These are phyloP conservation scores for Mnemiopsis leidyi DNA, from an alignment of 37 sponge, comb jelly and placozoan species.

Conservation along the genomic window DNA sequence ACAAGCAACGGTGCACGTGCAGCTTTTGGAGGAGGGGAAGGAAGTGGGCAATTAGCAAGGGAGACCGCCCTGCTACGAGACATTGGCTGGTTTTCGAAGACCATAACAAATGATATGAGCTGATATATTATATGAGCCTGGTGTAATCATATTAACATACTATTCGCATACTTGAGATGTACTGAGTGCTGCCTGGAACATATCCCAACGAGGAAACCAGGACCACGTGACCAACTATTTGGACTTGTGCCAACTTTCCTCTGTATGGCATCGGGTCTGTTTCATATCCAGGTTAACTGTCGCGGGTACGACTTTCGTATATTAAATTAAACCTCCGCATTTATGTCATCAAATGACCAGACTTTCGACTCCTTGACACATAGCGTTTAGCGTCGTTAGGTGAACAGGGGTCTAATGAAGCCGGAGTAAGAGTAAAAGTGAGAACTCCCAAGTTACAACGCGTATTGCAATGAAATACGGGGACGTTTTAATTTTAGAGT, in stretches of 20 bases:
- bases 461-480: no score
- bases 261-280: background rate
- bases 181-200: no score
- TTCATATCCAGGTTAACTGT: background rate
- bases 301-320: background rate
- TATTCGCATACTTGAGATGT: background rate
- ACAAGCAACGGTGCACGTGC: background rate
- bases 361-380: background rate
- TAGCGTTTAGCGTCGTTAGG: background rate
- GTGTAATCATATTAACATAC: background rate
- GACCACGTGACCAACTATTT: background rate
- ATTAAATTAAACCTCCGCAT: background rate
- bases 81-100: background rate
- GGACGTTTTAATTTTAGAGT: no score
- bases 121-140: background rate
- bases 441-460: no score
- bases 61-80: background rate
- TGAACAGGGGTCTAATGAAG: background rate
- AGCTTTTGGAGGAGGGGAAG: background rate
- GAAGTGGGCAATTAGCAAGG: background rate
- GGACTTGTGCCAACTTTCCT: background rate
- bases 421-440: no score
- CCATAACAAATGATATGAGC: background rate
- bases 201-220: background rate
- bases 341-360: background rate